These are phyloP conservation scores for Steinernema scapterisci DNA, from an alignment of 2,888 invertebrate species.

Conservation along the genomic window DNA sequence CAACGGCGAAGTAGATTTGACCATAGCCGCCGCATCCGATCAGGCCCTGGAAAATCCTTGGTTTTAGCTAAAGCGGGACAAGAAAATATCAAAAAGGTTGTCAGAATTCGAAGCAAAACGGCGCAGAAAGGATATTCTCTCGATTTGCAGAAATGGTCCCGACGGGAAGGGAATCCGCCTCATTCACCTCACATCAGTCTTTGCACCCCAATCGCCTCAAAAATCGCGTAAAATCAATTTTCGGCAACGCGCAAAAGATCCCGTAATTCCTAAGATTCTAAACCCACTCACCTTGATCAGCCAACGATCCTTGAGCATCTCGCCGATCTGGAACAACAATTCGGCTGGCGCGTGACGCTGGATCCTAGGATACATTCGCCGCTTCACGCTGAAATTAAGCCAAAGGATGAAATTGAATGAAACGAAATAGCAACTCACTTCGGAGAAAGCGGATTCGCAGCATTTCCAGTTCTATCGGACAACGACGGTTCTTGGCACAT, in stretches of 20 bases:
- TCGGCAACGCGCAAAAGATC: too few relatives aligned
- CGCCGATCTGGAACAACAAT: constrained; percentile 39
- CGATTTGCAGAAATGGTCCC: too few relatives aligned
- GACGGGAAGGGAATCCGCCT: too few relatives aligned
- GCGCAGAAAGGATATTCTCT: too few relatives aligned
- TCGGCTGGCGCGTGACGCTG: neutral
- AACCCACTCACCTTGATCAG: constrained; percentile 38
- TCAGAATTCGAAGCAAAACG: too few relatives aligned
- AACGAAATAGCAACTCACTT: neutral
- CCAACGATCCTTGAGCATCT: constrained; percentile 45
- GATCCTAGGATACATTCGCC: constrained; percentile 37
- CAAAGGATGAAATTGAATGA: neutral
- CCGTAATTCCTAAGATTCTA: too few relatives aligned
- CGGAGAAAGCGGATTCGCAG: neutral
- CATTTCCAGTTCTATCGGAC: too few relatives aligned
- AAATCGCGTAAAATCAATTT: too few relatives aligned
- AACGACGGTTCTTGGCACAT: too few relatives aligned
- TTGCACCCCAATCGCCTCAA: neutral
- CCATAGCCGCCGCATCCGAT: constrained; percentile 56
- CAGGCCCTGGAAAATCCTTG: constrained; percentile 47
- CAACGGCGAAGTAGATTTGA: constrained; percentile 52
- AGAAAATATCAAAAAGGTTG: too few relatives aligned
- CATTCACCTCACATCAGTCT: too few relatives aligned
- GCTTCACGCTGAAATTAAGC: neutral
- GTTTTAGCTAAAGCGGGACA: too few relatives aligned